Conservation (phyloP, 2,113 vertebrate genomes). For the Seriola dumerili region DNA sequence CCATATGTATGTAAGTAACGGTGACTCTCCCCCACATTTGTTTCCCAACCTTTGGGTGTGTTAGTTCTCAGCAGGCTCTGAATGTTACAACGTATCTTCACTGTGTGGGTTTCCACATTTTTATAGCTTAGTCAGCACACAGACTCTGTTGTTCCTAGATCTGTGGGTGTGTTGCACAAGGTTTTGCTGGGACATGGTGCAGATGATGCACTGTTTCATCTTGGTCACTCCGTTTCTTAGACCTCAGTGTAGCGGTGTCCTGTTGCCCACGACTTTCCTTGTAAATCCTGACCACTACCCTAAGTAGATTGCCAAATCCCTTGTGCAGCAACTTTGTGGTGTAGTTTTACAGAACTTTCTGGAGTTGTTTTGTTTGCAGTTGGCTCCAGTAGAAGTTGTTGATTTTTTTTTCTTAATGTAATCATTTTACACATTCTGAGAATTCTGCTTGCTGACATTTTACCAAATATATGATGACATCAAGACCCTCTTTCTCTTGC, state of each 20-base stretch:
- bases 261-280: slow-evolving; percentile 27
- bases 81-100: slow-evolving; percentile 21
- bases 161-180: slow-evolving; percentile 69
- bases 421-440: slow-evolving; percentile 12
- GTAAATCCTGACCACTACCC: slow-evolving; percentile 34
- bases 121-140: slow-evolving; percentile 65
- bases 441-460: slow-evolving; percentile 41
- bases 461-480: slow-evolving; percentile 44
- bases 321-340: slow-evolving; percentile 2
- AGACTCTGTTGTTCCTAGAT: slow-evolving; percentile 61
- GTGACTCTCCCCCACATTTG: slow-evolving; percentile 21
- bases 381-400: background rate
- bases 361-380: slow-evolving; percentile 11
- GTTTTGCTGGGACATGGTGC: slow-evolving; percentile 42
- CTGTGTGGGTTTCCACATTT: slow-evolving; percentile 45
- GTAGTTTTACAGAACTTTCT: background rate
- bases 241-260: slow-evolving; percentile 18
- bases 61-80: slow-evolving; percentile 14
- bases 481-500: slow-evolving; percentile 70
- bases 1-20: slow-evolving; percentile 83
- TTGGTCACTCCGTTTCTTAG: slow-evolving; percentile 17
- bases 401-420: background rate
- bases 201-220: slow-evolving; percentile 36
- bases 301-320: slow-evolving; percentile 22
- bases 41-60: slow-evolving; percentile 41